A percentile compares a stretch with the other conserved stretches of the same genome.
Conservation (phyloP, 1,140 invertebrate species). For the Aphidius ervi region DNA sequence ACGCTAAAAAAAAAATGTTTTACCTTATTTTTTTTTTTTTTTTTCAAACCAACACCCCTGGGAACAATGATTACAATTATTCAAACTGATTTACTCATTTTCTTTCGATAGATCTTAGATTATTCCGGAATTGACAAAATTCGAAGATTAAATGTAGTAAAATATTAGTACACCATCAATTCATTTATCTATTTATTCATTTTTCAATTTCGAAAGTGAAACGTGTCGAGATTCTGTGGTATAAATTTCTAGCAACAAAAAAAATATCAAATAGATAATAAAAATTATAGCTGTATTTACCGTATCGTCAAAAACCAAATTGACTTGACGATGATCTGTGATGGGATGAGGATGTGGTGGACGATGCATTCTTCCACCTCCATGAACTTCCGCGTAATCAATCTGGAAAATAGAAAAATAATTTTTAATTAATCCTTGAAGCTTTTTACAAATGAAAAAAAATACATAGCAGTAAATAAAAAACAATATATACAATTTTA, state of each 20-base stretch:
- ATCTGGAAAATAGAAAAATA: slow-evolving; percentile 59
- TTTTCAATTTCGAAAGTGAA: too few relatives aligned
- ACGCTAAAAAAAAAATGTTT: too few relatives aligned
- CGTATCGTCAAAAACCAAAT: slow-evolving; percentile 60
- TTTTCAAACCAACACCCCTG: too few relatives aligned
- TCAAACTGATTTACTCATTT: too few relatives aligned
- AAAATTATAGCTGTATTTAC: slow-evolving; percentile 46
- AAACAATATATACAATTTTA: slow-evolving; percentile 1
- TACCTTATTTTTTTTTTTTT: too few relatives aligned
- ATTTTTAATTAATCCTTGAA: neutral
- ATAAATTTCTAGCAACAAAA: neutral
- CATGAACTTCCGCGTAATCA: slow-evolving; percentile 73
- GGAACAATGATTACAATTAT: too few relatives aligned
- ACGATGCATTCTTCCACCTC: slow-evolving; percentile 54
- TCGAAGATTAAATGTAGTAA: too few relatives aligned
- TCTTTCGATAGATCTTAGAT: too few relatives aligned
- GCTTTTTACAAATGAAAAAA: slow-evolving; percentile 22
- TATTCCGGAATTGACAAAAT: too few relatives aligned
- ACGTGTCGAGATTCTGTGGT: neutral
- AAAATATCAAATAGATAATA: neutral
- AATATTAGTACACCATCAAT: too few relatives aligned
- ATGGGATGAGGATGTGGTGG: slow-evolving; percentile 54
- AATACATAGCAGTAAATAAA: slow-evolving; percentile 25
- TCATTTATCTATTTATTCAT: too few relatives aligned
- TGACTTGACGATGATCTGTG: slow-evolving; percentile 57